Conservation (phyloP, 2,888 invertebrate species). For the Harpalus rubripes region DNA sequence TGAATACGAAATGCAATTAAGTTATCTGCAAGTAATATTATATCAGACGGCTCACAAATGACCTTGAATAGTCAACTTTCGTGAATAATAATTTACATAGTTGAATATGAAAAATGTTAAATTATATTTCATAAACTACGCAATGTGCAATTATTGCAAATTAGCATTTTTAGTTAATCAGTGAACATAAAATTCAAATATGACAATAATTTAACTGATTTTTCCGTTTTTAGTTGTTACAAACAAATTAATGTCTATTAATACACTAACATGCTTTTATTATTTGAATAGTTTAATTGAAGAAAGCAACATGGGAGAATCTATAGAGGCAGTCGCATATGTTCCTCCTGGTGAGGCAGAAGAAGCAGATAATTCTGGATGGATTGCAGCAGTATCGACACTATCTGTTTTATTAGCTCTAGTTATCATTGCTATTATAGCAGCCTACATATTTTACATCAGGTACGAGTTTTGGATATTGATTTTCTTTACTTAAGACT, state of each 20-base stretch:
- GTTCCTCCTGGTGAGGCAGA: slow-evolving; percentile 40
- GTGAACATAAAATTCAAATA: no score
- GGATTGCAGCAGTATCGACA: slow-evolving; percentile 73
- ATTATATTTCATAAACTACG: no score
- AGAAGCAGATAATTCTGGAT: slow-evolving; percentile 69
- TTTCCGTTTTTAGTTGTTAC: neutral
- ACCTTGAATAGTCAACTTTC: no score
- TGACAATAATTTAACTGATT: no score
- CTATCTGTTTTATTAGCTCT: slow-evolving; percentile 72
- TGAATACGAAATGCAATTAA: no score
- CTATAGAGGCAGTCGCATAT: slow-evolving; percentile 55
- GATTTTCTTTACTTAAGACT: neutral
- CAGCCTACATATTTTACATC: slow-evolving; percentile 56
- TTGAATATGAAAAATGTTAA: no score
- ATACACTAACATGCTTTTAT: neutral
- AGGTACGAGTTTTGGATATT: slow-evolving; percentile 38
- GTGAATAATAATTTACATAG: no score
- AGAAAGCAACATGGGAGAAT: neutral
- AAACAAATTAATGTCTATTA: neutral
- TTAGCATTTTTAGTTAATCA: no score
- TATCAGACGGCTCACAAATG: no score
- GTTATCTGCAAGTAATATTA: no score
- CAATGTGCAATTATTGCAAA: no score
- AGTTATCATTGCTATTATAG: slow-evolving; percentile 71
- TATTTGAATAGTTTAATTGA: neutral